Evolutionary conservation across 2,888 invertebrate species (phyloP), one percentile per base, ranked within the genome.

Genomic region (Helicoverpa assulta): DNA sequence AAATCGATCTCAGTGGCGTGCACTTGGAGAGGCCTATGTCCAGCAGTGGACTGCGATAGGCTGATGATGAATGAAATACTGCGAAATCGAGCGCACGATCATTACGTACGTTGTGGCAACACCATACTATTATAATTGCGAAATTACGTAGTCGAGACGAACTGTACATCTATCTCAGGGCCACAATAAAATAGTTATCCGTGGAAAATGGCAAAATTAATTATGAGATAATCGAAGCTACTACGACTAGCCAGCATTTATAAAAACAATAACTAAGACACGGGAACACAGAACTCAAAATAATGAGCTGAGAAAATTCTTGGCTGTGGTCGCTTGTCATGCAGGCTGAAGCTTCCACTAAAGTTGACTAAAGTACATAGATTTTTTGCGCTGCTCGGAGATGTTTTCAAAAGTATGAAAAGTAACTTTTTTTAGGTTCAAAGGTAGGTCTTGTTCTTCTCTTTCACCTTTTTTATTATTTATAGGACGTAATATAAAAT

Each of bases 31-130:
- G n/a, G n/a, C n/a, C n/a, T n/a, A n/a, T n/a, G n/a, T n/a, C n/a
- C n/a, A n/a, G n/a, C n/a, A n/a, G n/a, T n/a, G n/a, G n/a, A n/a
- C n/a, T n/a, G n/a, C n/a, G n/a, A n/a, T n/a, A n/a, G n/a, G n/a
- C n/a, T n/a, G n/a, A n/a, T n/a, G n/a, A n/a, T n/a, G n/a, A 76
- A 72, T 57, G 60, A 69, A 78, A 65, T 70, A 73, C 64, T 78
- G 65, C 61, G 78, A 78, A 69, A 76, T 78, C 64, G 61, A 69
- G 73, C 73, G 64, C 61, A 58, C 69, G 73, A 76, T 78, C 64
- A 62, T 78, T 78, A 78, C 69, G 78, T 69, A 73, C 52, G 55
- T 50, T 73, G 58, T 50, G 19, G 69, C 69, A 69, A 69, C 64
- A 73, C 69, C 58, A 69, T 72, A 51, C 53, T 58, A 64, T 54